Conservation (phyloP, 1,140 invertebrate species). For the Meloidogyne chitwoodi region DNA sequence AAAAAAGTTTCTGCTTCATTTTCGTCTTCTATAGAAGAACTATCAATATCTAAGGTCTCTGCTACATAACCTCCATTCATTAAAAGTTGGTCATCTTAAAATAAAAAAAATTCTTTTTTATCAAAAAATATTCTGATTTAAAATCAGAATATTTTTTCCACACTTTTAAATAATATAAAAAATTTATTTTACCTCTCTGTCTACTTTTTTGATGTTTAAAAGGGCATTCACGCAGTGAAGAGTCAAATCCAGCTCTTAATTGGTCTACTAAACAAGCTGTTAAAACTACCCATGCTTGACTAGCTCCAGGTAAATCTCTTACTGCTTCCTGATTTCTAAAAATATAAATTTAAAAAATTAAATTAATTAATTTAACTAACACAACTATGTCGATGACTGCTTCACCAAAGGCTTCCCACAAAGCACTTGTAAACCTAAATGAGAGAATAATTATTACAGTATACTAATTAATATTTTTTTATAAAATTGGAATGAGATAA, state of each 20-base stretch:
- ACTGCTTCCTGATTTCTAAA: constrained; percentile 51
- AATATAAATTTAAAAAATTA: not conserved
- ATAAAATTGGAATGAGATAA: too few species aligned
- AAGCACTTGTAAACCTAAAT: constrained; percentile 22
- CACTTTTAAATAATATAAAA: too few species aligned
- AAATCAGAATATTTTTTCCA: not conserved
- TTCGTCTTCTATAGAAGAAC: not conserved
- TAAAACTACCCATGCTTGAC: constrained; percentile 58
- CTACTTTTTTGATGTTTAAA: not conserved
- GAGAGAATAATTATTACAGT: not conserved
- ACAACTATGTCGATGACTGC: constrained; percentile 59
- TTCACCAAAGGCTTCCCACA: constrained; percentile 59
- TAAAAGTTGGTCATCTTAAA: not conserved
- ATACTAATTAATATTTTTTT: too few species aligned
- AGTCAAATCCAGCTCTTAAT: constrained; percentile 21
- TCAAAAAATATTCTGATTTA: too few species aligned
- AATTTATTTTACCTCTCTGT: not conserved
- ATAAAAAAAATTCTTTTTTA: not conserved
- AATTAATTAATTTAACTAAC: constrained; percentile 8
- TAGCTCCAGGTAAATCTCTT: constrained; percentile 56
- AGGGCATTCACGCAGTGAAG: not conserved
- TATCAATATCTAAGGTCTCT: not conserved
- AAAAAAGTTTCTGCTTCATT: not conserved
- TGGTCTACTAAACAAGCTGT: constrained; percentile 59
- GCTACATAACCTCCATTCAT: not conserved